phyloP scores from a whole-genome alignment of 2,113 vertebrate genomes.

The Notothenia coriiceps region DNA sequence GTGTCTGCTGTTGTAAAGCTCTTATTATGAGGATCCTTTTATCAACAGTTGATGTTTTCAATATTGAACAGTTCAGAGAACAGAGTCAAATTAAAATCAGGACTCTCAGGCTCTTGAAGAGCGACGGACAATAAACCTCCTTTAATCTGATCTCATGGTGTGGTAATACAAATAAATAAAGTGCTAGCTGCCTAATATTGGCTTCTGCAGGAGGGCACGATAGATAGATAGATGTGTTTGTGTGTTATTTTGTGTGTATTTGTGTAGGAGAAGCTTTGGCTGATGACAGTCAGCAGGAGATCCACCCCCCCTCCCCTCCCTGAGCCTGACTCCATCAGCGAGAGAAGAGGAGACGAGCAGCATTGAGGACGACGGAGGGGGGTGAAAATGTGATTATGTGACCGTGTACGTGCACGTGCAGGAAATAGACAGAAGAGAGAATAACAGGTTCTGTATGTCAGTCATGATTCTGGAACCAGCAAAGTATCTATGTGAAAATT shows the following conservation, averaged over 20 bases:
- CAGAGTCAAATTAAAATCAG: slow-evolving; percentile 10
- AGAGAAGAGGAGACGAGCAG: slow-evolving; percentile 42
- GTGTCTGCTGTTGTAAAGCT: too few species aligned
- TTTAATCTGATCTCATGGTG: slow-evolving; percentile 41
- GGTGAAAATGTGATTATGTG: slow-evolving; percentile 24
- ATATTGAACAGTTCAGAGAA: neutral
- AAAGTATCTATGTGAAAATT: neutral
- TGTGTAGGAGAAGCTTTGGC: slow-evolving; percentile 1
- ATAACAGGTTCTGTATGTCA: neutral
- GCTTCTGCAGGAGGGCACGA: slow-evolving; percentile 15
- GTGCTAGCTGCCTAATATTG: slow-evolving; percentile 35
- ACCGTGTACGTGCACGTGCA: too few species aligned
- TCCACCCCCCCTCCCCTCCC: slow-evolving; percentile 28
- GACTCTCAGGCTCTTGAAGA: slow-evolving; percentile 23
- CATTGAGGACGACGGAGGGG: slow-evolving; percentile 32
- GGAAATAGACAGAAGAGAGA: neutral
- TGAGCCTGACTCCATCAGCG: slow-evolving; percentile 44
- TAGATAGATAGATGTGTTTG: neutral
- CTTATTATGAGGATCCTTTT: neutral
- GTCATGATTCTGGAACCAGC: neutral
- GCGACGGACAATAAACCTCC: slow-evolving; percentile 20
- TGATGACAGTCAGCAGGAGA: slow-evolving; percentile 58
- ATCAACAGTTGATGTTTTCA: neutral
- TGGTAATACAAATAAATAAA: slow-evolving; percentile 41
- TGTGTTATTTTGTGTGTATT: neutral